phyloP scores from a whole-genome alignment of 2,888 invertebrate genomes.

The Trachelus tabidus region DNA sequence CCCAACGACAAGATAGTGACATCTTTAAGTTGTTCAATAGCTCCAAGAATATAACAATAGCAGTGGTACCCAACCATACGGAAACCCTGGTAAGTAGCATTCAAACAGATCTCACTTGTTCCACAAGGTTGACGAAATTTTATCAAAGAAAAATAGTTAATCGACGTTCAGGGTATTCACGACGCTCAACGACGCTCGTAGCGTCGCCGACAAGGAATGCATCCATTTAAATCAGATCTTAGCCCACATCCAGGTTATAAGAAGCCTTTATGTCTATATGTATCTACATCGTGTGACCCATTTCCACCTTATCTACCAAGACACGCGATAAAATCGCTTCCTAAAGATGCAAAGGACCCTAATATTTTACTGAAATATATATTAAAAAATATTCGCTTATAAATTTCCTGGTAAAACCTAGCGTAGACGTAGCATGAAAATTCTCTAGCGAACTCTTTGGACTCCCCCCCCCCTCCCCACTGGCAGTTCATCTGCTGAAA shows the following conservation, averaged over 20 bases:
- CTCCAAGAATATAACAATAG: conserved; percentile 73
- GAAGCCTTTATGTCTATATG: not conserved
- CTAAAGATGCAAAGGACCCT: not conserved
- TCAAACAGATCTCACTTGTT: not conserved
- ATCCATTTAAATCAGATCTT: not conserved
- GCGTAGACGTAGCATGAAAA: not conserved
- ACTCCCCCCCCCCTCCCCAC: no score
- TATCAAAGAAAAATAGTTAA: not conserved
- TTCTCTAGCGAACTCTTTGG: not conserved
- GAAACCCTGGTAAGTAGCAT: conserved; percentile 66
- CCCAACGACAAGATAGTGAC: conserved; percentile 71
- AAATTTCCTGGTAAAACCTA: not conserved
- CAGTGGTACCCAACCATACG: conserved; percentile 75
- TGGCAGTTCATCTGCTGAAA: not conserved
- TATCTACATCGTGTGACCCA: not conserved
- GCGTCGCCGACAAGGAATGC: not conserved
- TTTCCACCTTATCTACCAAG: not conserved
- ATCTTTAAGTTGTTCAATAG: conserved; percentile 70
- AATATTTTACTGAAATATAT: not conserved
- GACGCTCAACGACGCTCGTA: not conserved
- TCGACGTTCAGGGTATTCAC: not conserved
- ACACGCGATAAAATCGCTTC: not conserved
- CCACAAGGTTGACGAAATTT: not conserved
- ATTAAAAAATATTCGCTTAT: no score
- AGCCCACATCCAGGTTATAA: not conserved